These are phyloP conservation scores for Mythimna lalbum DNA, from an alignment of 2,888 invertebrate genomes.

Conservation along the genomic window DNA sequence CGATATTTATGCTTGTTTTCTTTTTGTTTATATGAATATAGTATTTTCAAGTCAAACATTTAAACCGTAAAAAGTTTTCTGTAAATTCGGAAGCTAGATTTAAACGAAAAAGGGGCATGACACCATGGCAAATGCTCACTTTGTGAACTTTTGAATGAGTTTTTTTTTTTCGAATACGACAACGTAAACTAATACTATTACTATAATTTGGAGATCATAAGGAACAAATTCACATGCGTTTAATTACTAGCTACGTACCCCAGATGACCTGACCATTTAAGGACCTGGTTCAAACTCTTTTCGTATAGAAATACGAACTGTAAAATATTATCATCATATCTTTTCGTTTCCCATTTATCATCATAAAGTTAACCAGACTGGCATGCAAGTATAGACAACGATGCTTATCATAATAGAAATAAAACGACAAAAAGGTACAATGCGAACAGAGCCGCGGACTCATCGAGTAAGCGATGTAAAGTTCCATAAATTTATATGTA, in stretches of 20 bases:
- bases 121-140: too few relatives aligned
- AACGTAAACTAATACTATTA: background rate
- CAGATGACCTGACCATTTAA: background rate
- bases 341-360: background rate
- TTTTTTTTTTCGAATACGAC: too few relatives aligned
- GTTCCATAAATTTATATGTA: constrained; percentile 22
- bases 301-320: too few relatives aligned
- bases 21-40: background rate
- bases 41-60: background rate
- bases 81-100: too few relatives aligned
- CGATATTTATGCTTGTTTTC: background rate
- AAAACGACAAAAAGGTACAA: background rate
- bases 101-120: too few relatives aligned
- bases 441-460: background rate
- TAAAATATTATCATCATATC: too few relatives aligned
- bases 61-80: background rate
- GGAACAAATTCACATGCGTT: background rate
- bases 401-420: background rate
- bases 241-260: background rate
- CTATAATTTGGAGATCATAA: background rate
- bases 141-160: too few relatives aligned
- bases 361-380: background rate
- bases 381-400: background rate
- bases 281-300: background rate
- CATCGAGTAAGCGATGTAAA: background rate